These are phyloP conservation scores for Drosophila sechellia DNA, from an alignment of 1,140 invertebrate species.

Conservation along the genomic window DNA sequence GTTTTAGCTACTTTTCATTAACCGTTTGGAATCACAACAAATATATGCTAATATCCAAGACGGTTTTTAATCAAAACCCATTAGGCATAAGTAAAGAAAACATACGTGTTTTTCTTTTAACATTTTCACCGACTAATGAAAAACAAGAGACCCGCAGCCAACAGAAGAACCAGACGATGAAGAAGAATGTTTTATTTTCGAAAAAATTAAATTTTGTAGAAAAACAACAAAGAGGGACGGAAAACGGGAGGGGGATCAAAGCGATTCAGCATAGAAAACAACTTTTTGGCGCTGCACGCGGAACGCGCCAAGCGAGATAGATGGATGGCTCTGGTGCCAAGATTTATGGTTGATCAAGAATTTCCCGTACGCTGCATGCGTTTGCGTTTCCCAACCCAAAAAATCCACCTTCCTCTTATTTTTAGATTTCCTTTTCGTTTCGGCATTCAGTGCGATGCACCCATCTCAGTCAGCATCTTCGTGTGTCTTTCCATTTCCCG, in stretches of 20 bases:
- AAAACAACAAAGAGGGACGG: slow-evolving; percentile 51
- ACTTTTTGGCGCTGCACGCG: slow-evolving; percentile 73
- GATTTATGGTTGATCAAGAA: slow-evolving; percentile 84
- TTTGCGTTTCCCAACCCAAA: slow-evolving; percentile 41
- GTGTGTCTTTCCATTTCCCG: slow-evolving; percentile 27
- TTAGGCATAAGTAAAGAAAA: slow-evolving; percentile 13
- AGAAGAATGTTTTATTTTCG: slow-evolving; percentile 72
- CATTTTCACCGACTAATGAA: slow-evolving; percentile 27
- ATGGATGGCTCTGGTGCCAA: slow-evolving; percentile 82
- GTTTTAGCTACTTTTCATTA: neutral
- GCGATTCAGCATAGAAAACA: slow-evolving; percentile 61
- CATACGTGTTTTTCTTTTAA: slow-evolving; percentile 56
- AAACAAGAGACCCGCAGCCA: slow-evolving; percentile 17
- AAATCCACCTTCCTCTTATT: slow-evolving; percentile 39
- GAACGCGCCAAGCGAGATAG: slow-evolving; percentile 79
- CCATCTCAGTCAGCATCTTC: slow-evolving; percentile 42
- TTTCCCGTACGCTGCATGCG: slow-evolving; percentile 69
- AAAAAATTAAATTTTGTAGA: slow-evolving; percentile 70
- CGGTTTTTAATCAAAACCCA: slow-evolving; percentile 39
- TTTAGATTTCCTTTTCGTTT: slow-evolving; percentile 62
- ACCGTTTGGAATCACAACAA: neutral
- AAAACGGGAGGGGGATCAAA: neutral
- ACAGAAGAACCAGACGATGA: slow-evolving; percentile 32
- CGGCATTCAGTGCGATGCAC: slow-evolving; percentile 53
- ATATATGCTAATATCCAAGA: neutral